Percentiles rank a stretch among this genome's conserved stretches.
Evolutionary conservation across 2,113 vertebrate species (phyloP).

Genomic region (Epinephelus moara): DNA sequence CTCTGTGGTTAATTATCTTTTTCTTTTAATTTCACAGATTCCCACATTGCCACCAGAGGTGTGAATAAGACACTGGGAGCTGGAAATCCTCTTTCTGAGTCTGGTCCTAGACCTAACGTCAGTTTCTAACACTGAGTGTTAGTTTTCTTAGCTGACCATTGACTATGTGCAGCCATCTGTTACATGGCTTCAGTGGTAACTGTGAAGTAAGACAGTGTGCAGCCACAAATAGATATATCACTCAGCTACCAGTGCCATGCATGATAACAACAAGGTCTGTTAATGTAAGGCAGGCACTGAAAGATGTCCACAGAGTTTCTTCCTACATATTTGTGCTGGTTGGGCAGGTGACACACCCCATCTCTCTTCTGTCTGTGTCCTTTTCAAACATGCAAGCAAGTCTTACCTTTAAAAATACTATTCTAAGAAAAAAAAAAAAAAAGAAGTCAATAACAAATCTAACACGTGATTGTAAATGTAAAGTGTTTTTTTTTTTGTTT

Average conservation of each 20-base stretch:
- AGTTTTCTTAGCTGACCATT: neutral
- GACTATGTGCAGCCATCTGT: neutral
- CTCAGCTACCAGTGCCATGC: neutral
- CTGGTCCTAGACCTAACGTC: neutral
- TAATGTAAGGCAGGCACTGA: neutral
- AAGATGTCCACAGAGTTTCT: neutral
- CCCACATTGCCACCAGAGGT: neutral
- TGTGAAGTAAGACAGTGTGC: neutral
- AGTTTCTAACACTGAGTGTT: neutral
- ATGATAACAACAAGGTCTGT: neutral
- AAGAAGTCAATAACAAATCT: neutral
- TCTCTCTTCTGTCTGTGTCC: neutral
- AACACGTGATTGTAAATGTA: neutral
- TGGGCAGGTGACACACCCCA: neutral
- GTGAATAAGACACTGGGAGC: neutral
- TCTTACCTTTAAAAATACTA: neutral
- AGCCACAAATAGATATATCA: slow-evolving; percentile 3
- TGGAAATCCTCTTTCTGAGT: neutral
- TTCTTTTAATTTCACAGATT: slow-evolving; percentile 4
- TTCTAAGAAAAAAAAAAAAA: neutral
- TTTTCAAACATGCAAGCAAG: neutral
- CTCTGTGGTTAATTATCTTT: neutral
- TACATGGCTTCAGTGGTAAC: neutral
- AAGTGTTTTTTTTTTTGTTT: neutral
- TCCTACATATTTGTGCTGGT: neutral